Evolutionary conservation across 2,888 invertebrate species (phyloP), one percentile per base, ranked within the genome.

Genomic region (Phymatocera aterrima): DNA sequence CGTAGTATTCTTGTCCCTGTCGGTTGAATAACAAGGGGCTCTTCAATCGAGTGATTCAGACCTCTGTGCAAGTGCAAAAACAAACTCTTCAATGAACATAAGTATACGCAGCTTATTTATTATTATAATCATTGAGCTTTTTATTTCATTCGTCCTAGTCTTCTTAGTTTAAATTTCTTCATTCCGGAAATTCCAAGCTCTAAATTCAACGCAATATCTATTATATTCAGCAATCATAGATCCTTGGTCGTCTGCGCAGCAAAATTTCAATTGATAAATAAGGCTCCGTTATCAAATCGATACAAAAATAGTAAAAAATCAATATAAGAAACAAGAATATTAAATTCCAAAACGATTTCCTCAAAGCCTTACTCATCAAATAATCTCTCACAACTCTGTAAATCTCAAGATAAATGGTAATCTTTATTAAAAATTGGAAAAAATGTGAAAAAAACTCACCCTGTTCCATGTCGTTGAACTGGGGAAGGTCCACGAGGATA

Each of bases 381-480:
- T 24, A 68, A 68, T 68, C 21, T n/a, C n/a, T 68, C 24, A 43
- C 12, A 3, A 64, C 8, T 2, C 37, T 37, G 37, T 43, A 24
- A 68, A 43, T 24, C 8, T 43, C 4, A 4, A 1, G 12, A n/a
- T 34, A 5, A 34, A n/a, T 15, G 5, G 15, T n/a, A 43, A 54
- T 54, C 12, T 15, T 40, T 3, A 68, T 43, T 65, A 18, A 40
- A 46, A 61, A 54, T 18, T 54, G 21, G 24, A 54, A 12, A 24
- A 37, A 18, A 37, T 37, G 34, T 61, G n/a, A 18, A 43, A 21
- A 57, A 0, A 34, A 77, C 79, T 77, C 85, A 90, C 90, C 90
- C 90, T 82, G 88, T 88, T 78, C 89, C 90, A 79, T 88, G 90
- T 75, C 90, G 89, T 78, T 89, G 89, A 60, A 85, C 83, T 51